phyloP scores from a whole-genome alignment of 2,797 vertebrate genomes.

The Lepus townsendii region DNA sequence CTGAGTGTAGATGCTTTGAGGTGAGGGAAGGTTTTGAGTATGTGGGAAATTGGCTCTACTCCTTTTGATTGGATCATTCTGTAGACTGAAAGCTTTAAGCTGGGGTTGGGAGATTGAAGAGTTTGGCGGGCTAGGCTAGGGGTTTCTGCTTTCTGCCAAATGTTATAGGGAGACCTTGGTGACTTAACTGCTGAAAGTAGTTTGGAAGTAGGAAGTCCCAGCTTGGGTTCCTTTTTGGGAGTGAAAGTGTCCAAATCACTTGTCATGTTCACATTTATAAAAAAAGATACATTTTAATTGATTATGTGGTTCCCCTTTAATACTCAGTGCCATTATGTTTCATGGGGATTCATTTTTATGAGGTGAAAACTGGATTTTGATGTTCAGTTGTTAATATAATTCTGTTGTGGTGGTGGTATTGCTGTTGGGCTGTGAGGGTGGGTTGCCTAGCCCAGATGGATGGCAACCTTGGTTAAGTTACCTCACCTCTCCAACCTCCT shows the following conservation, averaged over 20 bases:
- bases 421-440: not conserved
- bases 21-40: not conserved
- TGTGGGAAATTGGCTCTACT: not conserved
- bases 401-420: not conserved
- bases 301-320: not conserved
- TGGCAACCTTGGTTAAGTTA: not conserved
- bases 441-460: not conserved
- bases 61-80: not conserved
- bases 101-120: not conserved
- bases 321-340: not conserved
- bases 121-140: not conserved
- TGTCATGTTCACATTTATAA: not conserved
- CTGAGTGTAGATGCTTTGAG: not conserved
- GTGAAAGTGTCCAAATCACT: not conserved
- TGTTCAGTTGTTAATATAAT: not conserved
- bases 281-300: not conserved
- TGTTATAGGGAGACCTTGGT: not conserved
- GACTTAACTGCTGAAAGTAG: slow-evolving; percentile 42
- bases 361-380: not conserved
- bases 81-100: not conserved
- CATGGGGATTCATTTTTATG: not conserved
- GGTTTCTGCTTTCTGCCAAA: slow-evolving; percentile 3
- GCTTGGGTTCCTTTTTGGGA: not conserved
- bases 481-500: slow-evolving; percentile 10
- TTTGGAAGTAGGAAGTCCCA: slow-evolving; percentile 26